phyloP scores from a whole-genome alignment of 2,113 vertebrate species.

The Boulengerochromis microlepis region DNA sequence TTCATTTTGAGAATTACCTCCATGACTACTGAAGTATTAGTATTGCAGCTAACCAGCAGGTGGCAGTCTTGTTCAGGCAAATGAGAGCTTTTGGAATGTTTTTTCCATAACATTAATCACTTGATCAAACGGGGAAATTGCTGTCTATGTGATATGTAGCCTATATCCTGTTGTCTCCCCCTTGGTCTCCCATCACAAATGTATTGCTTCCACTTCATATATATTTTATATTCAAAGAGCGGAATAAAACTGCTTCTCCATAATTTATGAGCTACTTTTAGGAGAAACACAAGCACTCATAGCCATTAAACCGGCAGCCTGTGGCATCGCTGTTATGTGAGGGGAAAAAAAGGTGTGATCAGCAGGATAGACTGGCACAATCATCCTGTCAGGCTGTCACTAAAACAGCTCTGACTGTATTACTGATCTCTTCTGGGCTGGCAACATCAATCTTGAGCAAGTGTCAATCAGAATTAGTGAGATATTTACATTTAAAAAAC shows the following conservation, averaged over 20 bases:
- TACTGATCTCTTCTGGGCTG: neutral
- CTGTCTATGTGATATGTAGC: neutral
- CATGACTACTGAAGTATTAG: neutral
- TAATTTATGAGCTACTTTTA: constrained; percentile 38
- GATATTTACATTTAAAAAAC: neutral
- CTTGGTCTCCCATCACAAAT: neutral
- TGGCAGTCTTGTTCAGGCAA: neutral
- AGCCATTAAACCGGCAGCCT: neutral
- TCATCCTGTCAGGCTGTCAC: constrained; percentile 10
- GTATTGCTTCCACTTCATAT: neutral
- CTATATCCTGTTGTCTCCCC: neutral
- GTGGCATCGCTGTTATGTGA: neutral
- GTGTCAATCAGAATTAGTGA: neutral
- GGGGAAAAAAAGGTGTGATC: neutral
- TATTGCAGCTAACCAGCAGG: neutral
- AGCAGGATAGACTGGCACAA: neutral
- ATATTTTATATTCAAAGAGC: constrained; percentile 24
- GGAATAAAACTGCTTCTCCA: constrained; percentile 26
- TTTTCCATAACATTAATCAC: neutral
- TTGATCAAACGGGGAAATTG: neutral
- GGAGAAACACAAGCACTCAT: constrained; percentile 6
- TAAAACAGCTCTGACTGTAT: neutral
- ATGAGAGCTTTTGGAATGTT: neutral
- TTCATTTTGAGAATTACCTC: neutral
- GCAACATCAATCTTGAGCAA: neutral